phyloP scores from a whole-genome alignment of 1,140 invertebrate species.

The Chrysomallon squamiferum region DNA sequence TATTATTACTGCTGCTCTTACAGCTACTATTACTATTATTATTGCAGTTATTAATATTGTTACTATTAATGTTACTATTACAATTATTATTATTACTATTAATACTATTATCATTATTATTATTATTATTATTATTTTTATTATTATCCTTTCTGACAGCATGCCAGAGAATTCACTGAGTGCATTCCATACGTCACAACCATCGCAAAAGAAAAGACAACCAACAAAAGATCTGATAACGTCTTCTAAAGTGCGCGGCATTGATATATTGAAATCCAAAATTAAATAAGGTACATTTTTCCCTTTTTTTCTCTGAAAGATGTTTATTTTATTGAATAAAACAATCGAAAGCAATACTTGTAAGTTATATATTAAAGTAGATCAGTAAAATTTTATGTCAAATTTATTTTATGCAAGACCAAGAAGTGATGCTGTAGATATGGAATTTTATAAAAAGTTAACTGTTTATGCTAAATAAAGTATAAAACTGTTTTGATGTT shows the following conservation, averaged over 20 bases:
- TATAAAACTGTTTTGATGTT: too few species aligned
- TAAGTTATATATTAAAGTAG: not conserved
- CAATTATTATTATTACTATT: too few species aligned
- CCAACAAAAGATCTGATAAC: slow-evolving; percentile 43
- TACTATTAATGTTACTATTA: too few species aligned
- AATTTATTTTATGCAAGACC: not conserved
- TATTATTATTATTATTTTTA: too few species aligned
- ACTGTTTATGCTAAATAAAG: not conserved
- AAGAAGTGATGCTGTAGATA: not conserved
- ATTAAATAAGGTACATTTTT: slow-evolving; percentile 63
- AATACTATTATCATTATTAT: too few species aligned
- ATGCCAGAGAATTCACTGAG: not conserved
- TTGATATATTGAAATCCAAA: slow-evolving; percentile 61
- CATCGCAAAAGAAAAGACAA: not conserved
- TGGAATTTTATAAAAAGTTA: not conserved
- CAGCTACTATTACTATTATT: too few species aligned
- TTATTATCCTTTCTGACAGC: not conserved
- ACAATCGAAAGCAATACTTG: not conserved
- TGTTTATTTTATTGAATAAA: too few species aligned
- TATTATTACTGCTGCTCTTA: too few species aligned
- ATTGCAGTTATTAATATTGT: too few species aligned
- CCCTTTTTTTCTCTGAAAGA: too few species aligned
- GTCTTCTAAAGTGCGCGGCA: slow-evolving; percentile 51
- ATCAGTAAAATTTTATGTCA: not conserved
- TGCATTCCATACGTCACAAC: not conserved